These are phyloP conservation scores for Hydroisotoma schaefferi DNA, from an alignment of 2,888 invertebrate species.

Conservation along the genomic window DNA sequence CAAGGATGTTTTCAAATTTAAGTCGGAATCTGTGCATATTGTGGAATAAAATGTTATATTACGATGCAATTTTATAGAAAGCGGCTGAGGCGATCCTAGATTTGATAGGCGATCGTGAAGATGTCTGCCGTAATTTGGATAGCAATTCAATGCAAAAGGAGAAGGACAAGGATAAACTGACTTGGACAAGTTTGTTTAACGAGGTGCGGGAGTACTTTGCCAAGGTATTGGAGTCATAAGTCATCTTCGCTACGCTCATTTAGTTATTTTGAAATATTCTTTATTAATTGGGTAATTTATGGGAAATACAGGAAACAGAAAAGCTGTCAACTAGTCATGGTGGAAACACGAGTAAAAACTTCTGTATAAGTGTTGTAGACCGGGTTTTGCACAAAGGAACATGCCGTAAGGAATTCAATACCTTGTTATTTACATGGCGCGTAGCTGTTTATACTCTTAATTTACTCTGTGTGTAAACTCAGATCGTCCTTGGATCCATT, in stretches of 20 bases:
- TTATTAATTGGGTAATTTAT: not conserved
- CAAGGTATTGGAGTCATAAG: too few relatives aligned
- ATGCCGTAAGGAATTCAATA: slow-evolving; percentile 16
- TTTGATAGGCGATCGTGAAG: slow-evolving; percentile 15
- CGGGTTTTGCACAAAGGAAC: slow-evolving; percentile 24
- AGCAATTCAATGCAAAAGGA: slow-evolving; percentile 25
- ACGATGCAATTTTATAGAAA: slow-evolving; percentile 1
- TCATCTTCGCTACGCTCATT: not conserved
- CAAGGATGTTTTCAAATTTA: not conserved
- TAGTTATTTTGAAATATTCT: not conserved
- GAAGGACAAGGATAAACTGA: slow-evolving; percentile 23
- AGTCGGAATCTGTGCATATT: not conserved
- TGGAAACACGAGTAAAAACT: slow-evolving; percentile 11
- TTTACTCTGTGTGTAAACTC: not conserved
- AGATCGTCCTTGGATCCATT: slow-evolving; percentile 24
- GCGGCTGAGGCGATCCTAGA: slow-evolving; percentile 11
- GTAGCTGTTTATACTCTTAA: not conserved
- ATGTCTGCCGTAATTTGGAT: slow-evolving; percentile 19
- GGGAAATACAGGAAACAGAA: slow-evolving; percentile 29
- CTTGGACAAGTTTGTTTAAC: slow-evolving; percentile 27
- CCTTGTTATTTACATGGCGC: not conserved
- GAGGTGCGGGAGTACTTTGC: slow-evolving; percentile 30
- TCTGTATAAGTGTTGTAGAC: slow-evolving; percentile 18
- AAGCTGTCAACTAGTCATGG: not conserved
- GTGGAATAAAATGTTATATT: not conserved